Evolutionary conservation across 2,113 vertebrate genomes (phyloP).

Genomic region (Motacilla alba): DNA sequence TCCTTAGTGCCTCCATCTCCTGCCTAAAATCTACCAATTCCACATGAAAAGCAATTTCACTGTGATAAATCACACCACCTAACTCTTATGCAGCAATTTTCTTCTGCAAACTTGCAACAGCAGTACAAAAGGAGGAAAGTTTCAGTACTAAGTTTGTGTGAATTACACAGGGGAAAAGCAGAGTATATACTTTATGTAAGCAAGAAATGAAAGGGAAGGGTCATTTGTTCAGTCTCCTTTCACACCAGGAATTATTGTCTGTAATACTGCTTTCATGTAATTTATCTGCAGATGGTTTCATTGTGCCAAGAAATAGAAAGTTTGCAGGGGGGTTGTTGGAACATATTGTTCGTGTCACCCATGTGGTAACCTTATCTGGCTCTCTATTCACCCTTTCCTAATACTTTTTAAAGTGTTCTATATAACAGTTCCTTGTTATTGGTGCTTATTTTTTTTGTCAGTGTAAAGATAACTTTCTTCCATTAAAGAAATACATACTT

Average conservation of each 20-base stretch:
- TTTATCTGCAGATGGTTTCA: background rate
- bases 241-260: background rate
- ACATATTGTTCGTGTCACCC: background rate
- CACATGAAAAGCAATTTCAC: background rate
- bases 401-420: background rate
- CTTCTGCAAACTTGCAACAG: background rate
- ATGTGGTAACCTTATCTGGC: background rate
- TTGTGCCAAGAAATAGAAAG: background rate
- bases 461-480: background rate
- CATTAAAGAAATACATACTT: background rate
- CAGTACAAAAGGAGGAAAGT: background rate
- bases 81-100: background rate
- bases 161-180: background rate
- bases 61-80: background rate
- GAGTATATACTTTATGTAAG: background rate
- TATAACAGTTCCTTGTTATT: background rate
- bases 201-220: background rate
- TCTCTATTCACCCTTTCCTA: background rate
- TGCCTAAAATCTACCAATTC: background rate
- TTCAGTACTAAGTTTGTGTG: background rate
- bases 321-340: rapidly evolving
- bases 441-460: background rate
- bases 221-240: background rate
- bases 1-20: background rate
- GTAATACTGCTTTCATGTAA: background rate